phyloP scores from a whole-genome alignment of 1,140 invertebrate species.

The Saccostrea echinata region DNA sequence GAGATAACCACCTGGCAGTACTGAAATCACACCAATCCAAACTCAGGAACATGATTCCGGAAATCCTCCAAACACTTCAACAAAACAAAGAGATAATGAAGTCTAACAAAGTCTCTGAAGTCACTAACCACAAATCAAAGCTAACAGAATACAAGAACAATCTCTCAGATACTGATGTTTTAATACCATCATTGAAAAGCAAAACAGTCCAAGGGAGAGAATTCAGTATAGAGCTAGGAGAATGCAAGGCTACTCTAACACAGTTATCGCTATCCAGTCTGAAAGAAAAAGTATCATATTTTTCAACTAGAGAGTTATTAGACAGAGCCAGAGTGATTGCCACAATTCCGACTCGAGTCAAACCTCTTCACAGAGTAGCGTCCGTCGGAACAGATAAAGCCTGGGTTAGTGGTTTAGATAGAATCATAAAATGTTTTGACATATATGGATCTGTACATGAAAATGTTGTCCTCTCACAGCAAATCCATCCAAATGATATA shows the following conservation, averaged over 20 bases:
- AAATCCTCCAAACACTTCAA: not conserved
- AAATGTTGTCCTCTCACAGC: not conserved
- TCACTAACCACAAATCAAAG: not conserved
- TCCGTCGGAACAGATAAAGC: not conserved
- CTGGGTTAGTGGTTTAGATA: not conserved
- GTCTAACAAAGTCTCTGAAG: not conserved
- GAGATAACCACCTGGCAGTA: not conserved
- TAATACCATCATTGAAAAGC: not conserved
- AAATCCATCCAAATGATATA: not conserved
- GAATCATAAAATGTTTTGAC: not conserved
- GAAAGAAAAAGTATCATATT: no score
- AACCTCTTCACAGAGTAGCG: not conserved
- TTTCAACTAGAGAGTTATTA: not conserved
- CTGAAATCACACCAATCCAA: not conserved
- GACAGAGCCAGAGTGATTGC: not conserved
- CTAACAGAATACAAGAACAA: not conserved
- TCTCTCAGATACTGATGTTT: not conserved
- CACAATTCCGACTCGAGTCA: not conserved
- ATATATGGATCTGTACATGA: not conserved
- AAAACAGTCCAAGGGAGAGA: not conserved
- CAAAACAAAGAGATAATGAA: not conserved
- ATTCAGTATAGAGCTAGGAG: slow-evolving; percentile 10
- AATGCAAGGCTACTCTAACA: slow-evolving; percentile 2
- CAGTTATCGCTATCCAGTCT: no score
- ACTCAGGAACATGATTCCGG: not conserved